phyloP scores from a whole-genome alignment of 2,888 invertebrate species.

The Lasioglossum villosulum region DNA sequence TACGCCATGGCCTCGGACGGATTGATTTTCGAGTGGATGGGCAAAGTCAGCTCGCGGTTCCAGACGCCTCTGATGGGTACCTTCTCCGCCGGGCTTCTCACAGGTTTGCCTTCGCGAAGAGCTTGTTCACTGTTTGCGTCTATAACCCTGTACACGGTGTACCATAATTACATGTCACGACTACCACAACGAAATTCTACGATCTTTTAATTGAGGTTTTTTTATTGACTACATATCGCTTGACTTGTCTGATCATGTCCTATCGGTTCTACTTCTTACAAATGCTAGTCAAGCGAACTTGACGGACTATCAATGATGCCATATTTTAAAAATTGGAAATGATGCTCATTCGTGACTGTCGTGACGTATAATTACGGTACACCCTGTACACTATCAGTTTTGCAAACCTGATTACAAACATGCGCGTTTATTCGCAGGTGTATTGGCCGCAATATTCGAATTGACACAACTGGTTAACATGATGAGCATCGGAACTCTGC shows the following conservation, averaged over 20 bases:
- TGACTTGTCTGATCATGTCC: too few species aligned
- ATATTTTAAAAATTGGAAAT: too few species aligned
- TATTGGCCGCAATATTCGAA: constrained; percentile 93
- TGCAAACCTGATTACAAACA: not conserved
- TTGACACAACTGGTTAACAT: constrained; percentile 93
- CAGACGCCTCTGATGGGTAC: constrained; percentile 92
- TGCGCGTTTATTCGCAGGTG: constrained; percentile 85
- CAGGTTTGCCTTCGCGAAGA: constrained; percentile 85
- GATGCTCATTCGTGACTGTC: not conserved
- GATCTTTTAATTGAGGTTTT: not conserved
- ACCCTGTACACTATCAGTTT: not conserved
- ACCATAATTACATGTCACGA: not conserved
- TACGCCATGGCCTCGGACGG: constrained; percentile 96
- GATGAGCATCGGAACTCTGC: constrained; percentile 95
- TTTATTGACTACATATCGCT: too few species aligned
- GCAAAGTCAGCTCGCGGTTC: constrained; percentile 89
- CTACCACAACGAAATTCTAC: not conserved
- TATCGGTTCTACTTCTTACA: too few species aligned
- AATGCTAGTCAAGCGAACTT: too few species aligned
- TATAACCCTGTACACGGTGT: not conserved
- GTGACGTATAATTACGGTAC: not conserved
- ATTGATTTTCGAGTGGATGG: constrained; percentile 90
- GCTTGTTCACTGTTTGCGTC: not conserved
- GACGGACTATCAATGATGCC: too few species aligned
- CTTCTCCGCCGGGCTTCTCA: constrained; percentile 89